These are phyloP conservation scores for Adelosebastes latens DNA, from an alignment of 2,797 vertebrate species.

Conservation along the genomic window DNA sequence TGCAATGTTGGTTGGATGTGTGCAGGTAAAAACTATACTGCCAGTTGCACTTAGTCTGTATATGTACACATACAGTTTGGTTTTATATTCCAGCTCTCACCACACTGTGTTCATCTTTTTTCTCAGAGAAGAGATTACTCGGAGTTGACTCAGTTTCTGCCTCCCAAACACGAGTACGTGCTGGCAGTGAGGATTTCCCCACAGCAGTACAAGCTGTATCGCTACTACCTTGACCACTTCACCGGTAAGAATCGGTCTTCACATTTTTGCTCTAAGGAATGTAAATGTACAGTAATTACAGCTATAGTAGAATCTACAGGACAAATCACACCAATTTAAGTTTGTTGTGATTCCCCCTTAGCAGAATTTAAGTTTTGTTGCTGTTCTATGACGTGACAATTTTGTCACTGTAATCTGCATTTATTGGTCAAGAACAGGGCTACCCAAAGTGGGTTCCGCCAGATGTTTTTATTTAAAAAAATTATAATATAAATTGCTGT, in stretches of 20 bases:
- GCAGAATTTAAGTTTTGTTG: neutral
- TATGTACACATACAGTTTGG: neutral
- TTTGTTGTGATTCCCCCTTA: neutral
- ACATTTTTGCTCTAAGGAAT: neutral
- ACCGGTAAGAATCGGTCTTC: conserved; percentile 80
- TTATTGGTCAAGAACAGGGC: neutral
- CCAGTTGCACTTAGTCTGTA: neutral
- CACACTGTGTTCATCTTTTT: conserved; percentile 4
- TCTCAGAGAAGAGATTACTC: conserved; percentile 94
- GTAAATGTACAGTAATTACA: neutral
- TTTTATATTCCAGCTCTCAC: neutral
- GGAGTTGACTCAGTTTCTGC: conserved; percentile 92
- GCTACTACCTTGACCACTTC: conserved; percentile 90
- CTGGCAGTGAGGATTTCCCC: conserved; percentile 90
- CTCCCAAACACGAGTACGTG: conserved; percentile 95
- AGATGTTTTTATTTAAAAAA: no score
- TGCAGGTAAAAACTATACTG: conserved; percentile 85
- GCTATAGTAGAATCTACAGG: neutral
- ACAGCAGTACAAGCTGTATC: conserved; percentile 91
- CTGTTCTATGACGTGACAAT: neutral
- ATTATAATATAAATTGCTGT: no score
- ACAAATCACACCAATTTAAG: neutral
- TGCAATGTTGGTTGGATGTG: conserved; percentile 92
- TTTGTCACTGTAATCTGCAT: neutral
- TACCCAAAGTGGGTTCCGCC: neutral